Base-by-base conservation (phyloP, 2,797 vertebrate genomes). In the Amphiprion clarkii region DNA sequence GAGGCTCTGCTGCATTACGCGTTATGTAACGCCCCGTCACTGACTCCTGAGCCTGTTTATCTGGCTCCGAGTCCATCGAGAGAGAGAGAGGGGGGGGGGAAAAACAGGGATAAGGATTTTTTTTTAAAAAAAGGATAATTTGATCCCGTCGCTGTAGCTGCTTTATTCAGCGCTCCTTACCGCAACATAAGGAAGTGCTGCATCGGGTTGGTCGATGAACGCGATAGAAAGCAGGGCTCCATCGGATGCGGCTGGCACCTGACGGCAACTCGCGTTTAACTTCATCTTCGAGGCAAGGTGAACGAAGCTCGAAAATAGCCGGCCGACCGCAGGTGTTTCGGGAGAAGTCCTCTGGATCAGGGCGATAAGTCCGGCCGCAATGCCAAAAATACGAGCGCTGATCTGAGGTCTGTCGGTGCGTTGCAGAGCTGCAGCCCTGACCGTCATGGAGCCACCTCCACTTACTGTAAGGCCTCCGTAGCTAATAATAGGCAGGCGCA, bases 161-260 rank as follows among this genome's bases (percentile, higher is more conserved):
- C 49, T 39, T 39, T 12, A 36, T 42, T 27, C 19, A 17, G 6
- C 39, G 48, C 33, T 48, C 36, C 93, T 94, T 95, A 96, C 95
- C 95, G 89, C 93, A 94, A 90, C 89, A 92, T 84, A 84, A 91
- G 91, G 91, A 95, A 95, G 92, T 90, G 92, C 79, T 92, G 94
- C 94, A 93, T 88, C 88, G 92, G 90, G 83, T 33, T 88, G 93
- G 85, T 85, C 82, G 93, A 83, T 69, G 90, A 85, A 80, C 74
- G 92, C 81, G 87, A 87, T 39, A 72, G 67, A 79, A 83, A 68
- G 86, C 91, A 64, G 78, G 81, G 79, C 87, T 94, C 94, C 94
- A 93, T 94, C 85, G 88, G 94, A 93, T 90, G 91, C 84, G 75
- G 87, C 79, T 82, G 49, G 93, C 94, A 91, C 90, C 92, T 91